These are phyloP conservation scores for Microtus richardsoni DNA, from an alignment of 2,113 vertebrate genomes.

Conservation along the genomic window DNA sequence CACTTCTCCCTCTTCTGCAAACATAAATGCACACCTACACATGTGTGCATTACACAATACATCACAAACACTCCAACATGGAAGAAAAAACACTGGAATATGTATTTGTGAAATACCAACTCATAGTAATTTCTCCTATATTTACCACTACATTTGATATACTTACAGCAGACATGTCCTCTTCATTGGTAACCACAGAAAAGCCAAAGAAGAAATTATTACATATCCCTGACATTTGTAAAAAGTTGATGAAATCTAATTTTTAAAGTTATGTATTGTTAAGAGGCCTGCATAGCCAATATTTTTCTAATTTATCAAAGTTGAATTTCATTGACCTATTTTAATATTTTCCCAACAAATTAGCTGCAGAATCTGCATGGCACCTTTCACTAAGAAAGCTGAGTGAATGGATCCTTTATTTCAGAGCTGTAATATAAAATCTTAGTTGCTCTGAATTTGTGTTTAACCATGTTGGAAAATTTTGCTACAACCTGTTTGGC, in stretches of 20 bases:
- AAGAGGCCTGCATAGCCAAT: background rate
- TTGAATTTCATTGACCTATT: background rate
- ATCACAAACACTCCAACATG: background rate
- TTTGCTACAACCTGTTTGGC: background rate
- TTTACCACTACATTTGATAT: background rate
- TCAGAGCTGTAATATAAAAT: background rate
- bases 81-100: background rate
- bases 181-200: background rate
- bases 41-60: background rate
- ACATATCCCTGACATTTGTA: background rate
- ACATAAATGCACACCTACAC: background rate
- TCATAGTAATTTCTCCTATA: background rate
- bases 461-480: background rate
- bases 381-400: background rate
- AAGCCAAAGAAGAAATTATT: background rate
- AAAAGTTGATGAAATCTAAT: background rate
- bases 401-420: background rate
- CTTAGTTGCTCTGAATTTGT: conserved; percentile 7
- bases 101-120: background rate
- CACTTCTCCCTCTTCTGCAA: background rate
- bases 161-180: background rate
- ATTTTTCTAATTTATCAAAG: background rate
- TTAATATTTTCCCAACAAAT: background rate
- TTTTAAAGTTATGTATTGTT: conserved; percentile 1
- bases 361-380: background rate